Evolutionary conservation across 2,888 invertebrate genomes (phyloP), one percentile per base, ranked within the genome.

Genomic region (Erebia aethiops): DNA sequence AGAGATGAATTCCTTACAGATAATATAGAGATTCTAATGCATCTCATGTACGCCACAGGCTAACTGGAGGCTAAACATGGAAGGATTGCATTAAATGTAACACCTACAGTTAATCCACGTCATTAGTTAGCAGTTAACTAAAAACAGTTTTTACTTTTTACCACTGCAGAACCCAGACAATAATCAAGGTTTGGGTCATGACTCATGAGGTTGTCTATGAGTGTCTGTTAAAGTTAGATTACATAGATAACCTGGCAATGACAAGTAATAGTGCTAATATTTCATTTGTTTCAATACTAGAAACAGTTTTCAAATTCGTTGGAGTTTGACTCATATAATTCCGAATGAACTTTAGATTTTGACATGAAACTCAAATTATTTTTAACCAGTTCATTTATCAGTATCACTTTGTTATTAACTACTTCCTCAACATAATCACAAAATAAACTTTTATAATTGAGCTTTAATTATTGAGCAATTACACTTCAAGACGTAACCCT

Each of bases 21-120:
- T 67, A 61, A 69, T 63, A 69, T 63, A 35, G 54, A 67, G 63
- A 63, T 64, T 69, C 62, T 69, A 51, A 67, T 72, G 70, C 60
- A 18, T 64, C 54, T 68, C 49, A 62, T 18, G 49, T 61, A 61
- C 46, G 46, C 18, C 18, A n/a, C 7, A 61, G 61, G 61, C 11
- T 18, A 18, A 21, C 14, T 21, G 46, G 46, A 18, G 49, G 21
- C 21, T 62, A 21, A 49, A 49, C 49, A 62, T 49, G 49, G 11
- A 18, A 60, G 60, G 21, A 62, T 62, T 21, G 61, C n/a, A 43
- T 21, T 41, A 13, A 16, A 60, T 43, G 16, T 60, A 60, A 60
- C 60, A 60, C 16, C 14, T 58, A 58, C 35, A 26, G 16, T 54
- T 16, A 54, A 54, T 18, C 54, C 16, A 16, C 14, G 52, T 16